phyloP scores from a whole-genome alignment of 2,113 vertebrate genomes.

The Bettongia penicillata region DNA sequence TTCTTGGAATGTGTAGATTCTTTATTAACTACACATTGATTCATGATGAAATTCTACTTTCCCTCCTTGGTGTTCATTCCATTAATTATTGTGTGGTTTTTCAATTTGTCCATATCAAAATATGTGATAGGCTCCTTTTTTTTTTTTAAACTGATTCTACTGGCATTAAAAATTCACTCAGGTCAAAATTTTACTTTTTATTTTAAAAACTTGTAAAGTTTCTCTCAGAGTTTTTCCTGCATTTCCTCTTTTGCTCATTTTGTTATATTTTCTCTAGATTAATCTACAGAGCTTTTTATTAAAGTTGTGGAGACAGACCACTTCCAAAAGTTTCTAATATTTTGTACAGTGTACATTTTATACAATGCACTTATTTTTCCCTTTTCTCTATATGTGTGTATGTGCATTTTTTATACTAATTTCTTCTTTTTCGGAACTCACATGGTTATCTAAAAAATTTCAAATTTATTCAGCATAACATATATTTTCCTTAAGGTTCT shows the following conservation, averaged over 20 bases:
- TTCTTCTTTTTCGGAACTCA: background rate
- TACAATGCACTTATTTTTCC: constrained; percentile 12
- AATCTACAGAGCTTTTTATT: background rate
- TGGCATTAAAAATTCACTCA: constrained; percentile 33
- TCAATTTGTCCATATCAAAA: background rate
- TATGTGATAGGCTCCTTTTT: background rate
- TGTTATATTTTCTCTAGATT: background rate
- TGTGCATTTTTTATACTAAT: constrained; percentile 4
- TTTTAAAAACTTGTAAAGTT: constrained; percentile 18
- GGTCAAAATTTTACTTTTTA: background rate
- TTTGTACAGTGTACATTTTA: background rate
- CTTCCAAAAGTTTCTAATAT: background rate
- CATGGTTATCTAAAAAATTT: constrained; percentile 27
- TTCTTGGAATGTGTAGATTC: background rate
- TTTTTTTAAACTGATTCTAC: background rate
- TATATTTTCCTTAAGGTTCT: background rate
- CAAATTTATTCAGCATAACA: background rate
- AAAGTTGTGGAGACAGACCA: background rate
- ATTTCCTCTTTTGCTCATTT: constrained; percentile 9
- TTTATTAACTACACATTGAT: constrained; percentile 17
- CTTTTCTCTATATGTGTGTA: background rate
- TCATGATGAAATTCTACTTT: constrained; percentile 20
- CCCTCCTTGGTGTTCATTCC: background rate
- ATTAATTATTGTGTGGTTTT: background rate
- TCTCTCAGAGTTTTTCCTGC: background rate